Percentiles rank a stretch among this genome's conserved stretches.
Evolutionary conservation across 2,113 vertebrate genomes (phyloP).

Genomic region (Amblyopsis rosae): DNA sequence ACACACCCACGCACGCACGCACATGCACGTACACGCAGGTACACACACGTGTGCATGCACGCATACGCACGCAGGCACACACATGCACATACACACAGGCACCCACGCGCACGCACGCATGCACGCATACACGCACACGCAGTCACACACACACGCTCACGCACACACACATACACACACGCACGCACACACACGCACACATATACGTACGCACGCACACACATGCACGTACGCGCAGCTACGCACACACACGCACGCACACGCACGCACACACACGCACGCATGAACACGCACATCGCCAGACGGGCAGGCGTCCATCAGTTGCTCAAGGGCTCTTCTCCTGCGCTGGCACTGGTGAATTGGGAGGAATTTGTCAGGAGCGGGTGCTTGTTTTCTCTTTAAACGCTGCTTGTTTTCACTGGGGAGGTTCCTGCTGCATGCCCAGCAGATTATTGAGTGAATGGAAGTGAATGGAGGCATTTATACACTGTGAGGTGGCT

Average conservation of each 20-base stretch:
- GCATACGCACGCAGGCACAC: not conserved
- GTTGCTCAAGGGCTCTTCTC: constrained; percentile 30
- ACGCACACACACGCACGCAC: not conserved
- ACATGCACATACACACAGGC: too few species aligned
- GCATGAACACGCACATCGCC: constrained; percentile 17
- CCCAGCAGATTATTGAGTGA: constrained; percentile 60
- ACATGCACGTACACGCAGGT: too few species aligned
- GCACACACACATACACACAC: constrained; percentile 1
- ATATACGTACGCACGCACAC: not conserved
- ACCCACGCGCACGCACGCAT: too few species aligned
- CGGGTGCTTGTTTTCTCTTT: constrained; percentile 74
- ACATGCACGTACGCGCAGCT: too few species aligned
- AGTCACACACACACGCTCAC: not conserved
- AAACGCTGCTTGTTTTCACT: constrained; percentile 69
- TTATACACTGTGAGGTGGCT: constrained; percentile 66
- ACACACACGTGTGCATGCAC: not conserved
- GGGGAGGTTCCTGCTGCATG: constrained; percentile 48
- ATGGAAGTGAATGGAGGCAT: constrained; percentile 70
- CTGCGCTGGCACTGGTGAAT: constrained; percentile 50
- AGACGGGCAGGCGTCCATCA: constrained; percentile 62
- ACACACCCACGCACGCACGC: too few species aligned
- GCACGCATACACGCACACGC: too few species aligned
- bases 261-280: constrained; percentile 14
- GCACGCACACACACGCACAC: constrained; percentile 20
- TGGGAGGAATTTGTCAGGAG: constrained; percentile 65